Evolutionary conservation across 1,140 invertebrate genomes (phyloP).

Genomic region (Zaprionus camerounensis): DNA sequence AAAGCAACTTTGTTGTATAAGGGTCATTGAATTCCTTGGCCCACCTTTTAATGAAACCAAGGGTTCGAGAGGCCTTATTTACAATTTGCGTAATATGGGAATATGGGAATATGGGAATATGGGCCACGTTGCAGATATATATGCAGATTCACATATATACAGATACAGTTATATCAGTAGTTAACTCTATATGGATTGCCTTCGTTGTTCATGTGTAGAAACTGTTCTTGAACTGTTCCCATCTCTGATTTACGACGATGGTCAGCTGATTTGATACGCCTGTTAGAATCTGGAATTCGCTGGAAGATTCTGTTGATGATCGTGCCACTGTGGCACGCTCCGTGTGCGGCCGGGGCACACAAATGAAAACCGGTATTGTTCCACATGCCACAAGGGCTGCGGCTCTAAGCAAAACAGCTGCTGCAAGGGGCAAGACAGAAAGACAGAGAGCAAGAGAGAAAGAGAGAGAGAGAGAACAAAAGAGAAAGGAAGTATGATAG

Average conservation of each 20-base stretch:
- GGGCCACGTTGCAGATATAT: too few relatives aligned
- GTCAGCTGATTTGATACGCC: not conserved
- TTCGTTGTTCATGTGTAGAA: too few relatives aligned
- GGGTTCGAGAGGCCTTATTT: too few relatives aligned
- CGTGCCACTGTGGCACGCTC: slow-evolving; percentile 35
- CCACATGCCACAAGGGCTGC: slow-evolving; percentile 17
- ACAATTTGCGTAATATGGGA: too few relatives aligned
- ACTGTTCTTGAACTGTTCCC: not conserved
- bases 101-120: too few relatives aligned
- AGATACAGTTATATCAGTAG: too few relatives aligned
- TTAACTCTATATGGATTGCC: too few relatives aligned
- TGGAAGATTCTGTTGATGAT: not conserved
- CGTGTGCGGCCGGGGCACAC: slow-evolving; percentile 18
- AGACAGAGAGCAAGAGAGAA: not conserved
- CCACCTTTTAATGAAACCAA: too few relatives aligned
- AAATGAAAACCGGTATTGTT: slow-evolving; percentile 34
- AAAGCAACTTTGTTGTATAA: too few relatives aligned
- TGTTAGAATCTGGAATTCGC: not conserved
- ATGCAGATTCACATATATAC: too few relatives aligned
- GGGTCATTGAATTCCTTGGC: too few relatives aligned
- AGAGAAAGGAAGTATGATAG: not conserved
- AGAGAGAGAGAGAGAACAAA: not conserved
- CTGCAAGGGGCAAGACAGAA: not conserved
- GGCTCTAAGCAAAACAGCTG: not conserved
- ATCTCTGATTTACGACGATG: too few relatives aligned